These are phyloP conservation scores for Melanerpes formicivorus DNA, from an alignment of 2,113 vertebrate species.

Conservation along the genomic window DNA sequence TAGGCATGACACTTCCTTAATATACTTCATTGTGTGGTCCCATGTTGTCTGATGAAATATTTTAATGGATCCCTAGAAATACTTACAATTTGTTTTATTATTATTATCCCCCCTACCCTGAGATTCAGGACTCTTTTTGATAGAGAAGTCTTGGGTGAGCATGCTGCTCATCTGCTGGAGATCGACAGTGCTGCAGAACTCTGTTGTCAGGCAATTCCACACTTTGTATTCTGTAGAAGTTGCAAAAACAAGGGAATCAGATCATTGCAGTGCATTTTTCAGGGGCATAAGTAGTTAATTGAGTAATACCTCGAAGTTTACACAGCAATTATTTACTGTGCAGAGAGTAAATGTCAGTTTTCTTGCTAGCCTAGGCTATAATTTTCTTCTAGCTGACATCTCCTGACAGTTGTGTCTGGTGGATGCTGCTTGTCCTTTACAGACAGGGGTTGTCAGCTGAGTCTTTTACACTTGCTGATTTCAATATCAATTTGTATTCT, in stretches of 20 bases:
- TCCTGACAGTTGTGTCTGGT: neutral
- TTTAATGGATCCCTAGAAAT: neutral
- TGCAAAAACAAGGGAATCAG: neutral
- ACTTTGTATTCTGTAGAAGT: neutral
- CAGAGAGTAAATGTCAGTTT: neutral
- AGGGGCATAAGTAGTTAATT: neutral
- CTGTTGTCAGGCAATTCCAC: neutral
- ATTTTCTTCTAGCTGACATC: neutral
- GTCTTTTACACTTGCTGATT: slow-evolving; percentile 11
- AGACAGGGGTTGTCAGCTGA: neutral
- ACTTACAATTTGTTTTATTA: neutral
- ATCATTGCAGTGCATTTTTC: neutral
- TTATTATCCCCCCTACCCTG: too few relatives aligned
- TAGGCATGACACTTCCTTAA: neutral
- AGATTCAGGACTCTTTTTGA: neutral
- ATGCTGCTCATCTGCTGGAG: neutral
- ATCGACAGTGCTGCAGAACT: neutral
- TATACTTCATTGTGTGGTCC: neutral
- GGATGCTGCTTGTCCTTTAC: neutral
- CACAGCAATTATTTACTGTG: neutral
- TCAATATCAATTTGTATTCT: neutral
- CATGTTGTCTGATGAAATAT: neutral
- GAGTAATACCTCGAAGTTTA: neutral
- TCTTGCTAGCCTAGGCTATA: neutral
- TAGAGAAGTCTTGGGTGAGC: neutral